These are phyloP conservation scores for Nymphicus hollandicus DNA, from an alignment of 2,113 vertebrate species.

Conservation along the genomic window DNA sequence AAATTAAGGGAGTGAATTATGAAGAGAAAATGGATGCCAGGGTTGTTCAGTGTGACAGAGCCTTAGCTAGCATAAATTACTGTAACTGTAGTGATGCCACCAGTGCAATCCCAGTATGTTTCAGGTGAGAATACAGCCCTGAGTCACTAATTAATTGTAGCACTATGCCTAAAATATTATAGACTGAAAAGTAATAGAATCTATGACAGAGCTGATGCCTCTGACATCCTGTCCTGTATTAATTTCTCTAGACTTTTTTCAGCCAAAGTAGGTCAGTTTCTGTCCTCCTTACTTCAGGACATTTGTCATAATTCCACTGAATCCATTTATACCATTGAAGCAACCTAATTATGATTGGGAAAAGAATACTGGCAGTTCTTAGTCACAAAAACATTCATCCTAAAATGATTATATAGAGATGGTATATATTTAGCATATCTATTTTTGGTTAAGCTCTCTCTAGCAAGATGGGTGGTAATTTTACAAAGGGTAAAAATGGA, in stretches of 20 bases:
- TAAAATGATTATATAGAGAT: slow-evolving; percentile 56
- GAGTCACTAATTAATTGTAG: slow-evolving; percentile 11
- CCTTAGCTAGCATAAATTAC: not conserved
- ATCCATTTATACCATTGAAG: slow-evolving; percentile 51
- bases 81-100: not conserved
- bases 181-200: not conserved
- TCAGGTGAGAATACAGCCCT: not conserved
- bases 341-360: slow-evolving; percentile 55
- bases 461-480: slow-evolving; percentile 49
- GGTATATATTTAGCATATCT: slow-evolving; percentile 62
- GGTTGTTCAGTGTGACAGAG: not conserved
- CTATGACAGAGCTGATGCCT: slow-evolving; percentile 13
- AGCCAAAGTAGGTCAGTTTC: slow-evolving; percentile 49
- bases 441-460: slow-evolving; percentile 62
- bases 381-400: slow-evolving; percentile 48
- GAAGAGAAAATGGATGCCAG: not conserved
- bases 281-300: slow-evolving; percentile 13
- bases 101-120: not conserved
- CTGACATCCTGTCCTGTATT: slow-evolving; percentile 46
- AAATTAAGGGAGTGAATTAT: not conserved
- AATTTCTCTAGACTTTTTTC: not conserved
- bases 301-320: slow-evolving; percentile 53
- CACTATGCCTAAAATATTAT: not conserved
- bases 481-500: slow-evolving; percentile 61
- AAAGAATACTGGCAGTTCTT: slow-evolving; percentile 57